Evolutionary conservation across 2,113 vertebrate genomes (phyloP).

Genomic region (Cisticola juncidis): DNA sequence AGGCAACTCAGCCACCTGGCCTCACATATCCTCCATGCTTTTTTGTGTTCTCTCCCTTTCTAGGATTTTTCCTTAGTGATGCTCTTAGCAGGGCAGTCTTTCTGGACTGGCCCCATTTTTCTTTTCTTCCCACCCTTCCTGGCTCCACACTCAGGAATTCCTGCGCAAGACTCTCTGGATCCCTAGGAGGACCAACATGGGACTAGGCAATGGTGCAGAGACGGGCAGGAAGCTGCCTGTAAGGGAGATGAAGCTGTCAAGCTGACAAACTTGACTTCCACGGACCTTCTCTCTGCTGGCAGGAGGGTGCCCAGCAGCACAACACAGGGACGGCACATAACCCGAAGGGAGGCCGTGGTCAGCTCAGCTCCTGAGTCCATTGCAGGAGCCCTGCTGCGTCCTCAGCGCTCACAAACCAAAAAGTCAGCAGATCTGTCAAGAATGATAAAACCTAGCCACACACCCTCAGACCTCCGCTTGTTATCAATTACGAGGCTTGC

Average conservation of each 20-base stretch:
- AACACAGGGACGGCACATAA: not conserved
- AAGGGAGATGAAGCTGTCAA: not conserved
- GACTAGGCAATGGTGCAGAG: not conserved
- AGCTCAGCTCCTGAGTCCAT: not conserved
- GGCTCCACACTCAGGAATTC: not conserved
- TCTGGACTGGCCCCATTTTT: not conserved
- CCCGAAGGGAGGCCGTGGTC: rapidly evolving
- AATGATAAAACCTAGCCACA: not conserved
- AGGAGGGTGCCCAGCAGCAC: not conserved
- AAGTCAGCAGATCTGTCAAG: conserved; percentile 26
- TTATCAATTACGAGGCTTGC: not conserved
- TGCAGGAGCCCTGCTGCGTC: not conserved
- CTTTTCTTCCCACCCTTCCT: not conserved
- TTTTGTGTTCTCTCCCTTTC: not conserved
- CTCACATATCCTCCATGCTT: not conserved
- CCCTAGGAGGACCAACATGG: not conserved
- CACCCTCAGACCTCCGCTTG: not conserved
- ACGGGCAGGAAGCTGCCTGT: not conserved
- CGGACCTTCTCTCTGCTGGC: not conserved
- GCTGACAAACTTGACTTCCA: not conserved
- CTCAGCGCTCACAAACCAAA: not conserved
- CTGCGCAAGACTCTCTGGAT: not conserved
- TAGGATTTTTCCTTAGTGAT: not conserved
- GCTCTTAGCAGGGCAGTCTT: not conserved
- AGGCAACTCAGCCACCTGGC: conserved; percentile 32